Evolutionary conservation across 1,140 invertebrate genomes (phyloP), one percentile per base, ranked within the genome.

Genomic region (Drosophila equinoxialis): DNA sequence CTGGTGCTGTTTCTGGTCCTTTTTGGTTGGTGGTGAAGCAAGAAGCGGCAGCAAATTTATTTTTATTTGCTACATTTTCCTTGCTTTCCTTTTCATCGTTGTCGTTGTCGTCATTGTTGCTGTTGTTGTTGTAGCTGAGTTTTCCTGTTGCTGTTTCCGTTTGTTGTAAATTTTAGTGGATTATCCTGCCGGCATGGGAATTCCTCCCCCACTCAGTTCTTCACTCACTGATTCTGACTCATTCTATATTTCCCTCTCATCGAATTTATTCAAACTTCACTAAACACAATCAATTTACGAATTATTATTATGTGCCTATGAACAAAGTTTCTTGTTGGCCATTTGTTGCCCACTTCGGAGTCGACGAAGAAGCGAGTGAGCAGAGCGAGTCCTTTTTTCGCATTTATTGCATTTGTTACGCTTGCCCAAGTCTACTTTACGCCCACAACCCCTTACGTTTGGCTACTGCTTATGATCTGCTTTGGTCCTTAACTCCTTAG

Each of bases 211-310:
- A 59, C 51, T 67, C 42, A 20, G 2, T 23, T 23, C 23, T 23
- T 23, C 23, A 23, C 26, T 65, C 58, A 45, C 41, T 37, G 20
- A 45, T 3, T 37, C 30, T 54, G 26, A 13, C 17, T 62, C 35
- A 61, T 41, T 1, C 13, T 54, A 54, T 13, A 51, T 45, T 64
- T 65, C 39, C 54, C 45, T 68, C 66, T 81, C 71, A 71, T 42
- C 68, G 80, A 78, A 89, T 89, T 89, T 89, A 89, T 89, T 89
- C 84, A 89, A 89, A 89, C 84, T 89, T 89, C 84, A 89, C 84
- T 89, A 89, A 89, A 89, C 84, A 89, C 84, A 89, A 89, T 89
- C 84, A 89, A 89, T 89, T 89, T 89, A 78, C 84, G 84, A 89
- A 89, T 89, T 89, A 89, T 87, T 89, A 89, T 89, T 76, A 69